phyloP scores from a whole-genome alignment of 2,888 invertebrate genomes.

The Drosophila lutescens region DNA sequence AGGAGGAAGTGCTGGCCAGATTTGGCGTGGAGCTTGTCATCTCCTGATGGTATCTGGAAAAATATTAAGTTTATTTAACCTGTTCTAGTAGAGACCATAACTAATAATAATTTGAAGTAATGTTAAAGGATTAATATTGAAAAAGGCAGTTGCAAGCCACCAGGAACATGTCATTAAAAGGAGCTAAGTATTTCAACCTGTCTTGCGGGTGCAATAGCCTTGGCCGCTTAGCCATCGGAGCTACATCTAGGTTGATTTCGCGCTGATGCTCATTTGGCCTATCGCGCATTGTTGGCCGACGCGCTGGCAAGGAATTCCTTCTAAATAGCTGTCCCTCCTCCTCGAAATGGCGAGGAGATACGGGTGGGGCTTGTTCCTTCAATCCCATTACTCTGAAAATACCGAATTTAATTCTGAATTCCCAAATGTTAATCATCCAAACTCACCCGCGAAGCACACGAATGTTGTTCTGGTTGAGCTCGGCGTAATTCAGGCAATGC shows the following conservation, averaged over 20 bases:
- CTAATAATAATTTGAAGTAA: too few species aligned
- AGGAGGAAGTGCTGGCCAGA: constrained; percentile 13
- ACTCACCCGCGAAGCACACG: constrained; percentile 47
- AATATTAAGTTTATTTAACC: neutral
- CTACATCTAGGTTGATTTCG: constrained; percentile 85
- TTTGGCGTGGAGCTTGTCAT: constrained; percentile 43
- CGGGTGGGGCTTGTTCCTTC: constrained; percentile 6
- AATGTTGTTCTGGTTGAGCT: constrained; percentile 45
- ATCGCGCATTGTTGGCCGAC: constrained; percentile 92
- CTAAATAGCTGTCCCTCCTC: constrained; percentile 1
- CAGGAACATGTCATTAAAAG: too few species aligned
- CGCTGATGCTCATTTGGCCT: constrained; percentile 87
- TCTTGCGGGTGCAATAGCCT: constrained; percentile 72
- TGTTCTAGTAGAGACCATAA: neutral
- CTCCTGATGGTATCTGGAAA: constrained; percentile 43
- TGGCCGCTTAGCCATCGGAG: constrained; percentile 88
- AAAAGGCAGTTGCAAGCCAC: too few species aligned
- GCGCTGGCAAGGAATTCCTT: constrained; percentile 41
- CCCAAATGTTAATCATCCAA: neutral
- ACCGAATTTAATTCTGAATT: neutral
- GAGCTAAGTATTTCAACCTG: neutral
- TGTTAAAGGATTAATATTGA: too few species aligned
- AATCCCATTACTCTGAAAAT: constrained; percentile 48
- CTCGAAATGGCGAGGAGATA: constrained; percentile 10
- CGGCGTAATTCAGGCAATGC: constrained; percentile 40